Evolutionary conservation across 2,113 vertebrate species (phyloP).

Genomic region (Austrofundulus limnaeus): DNA sequence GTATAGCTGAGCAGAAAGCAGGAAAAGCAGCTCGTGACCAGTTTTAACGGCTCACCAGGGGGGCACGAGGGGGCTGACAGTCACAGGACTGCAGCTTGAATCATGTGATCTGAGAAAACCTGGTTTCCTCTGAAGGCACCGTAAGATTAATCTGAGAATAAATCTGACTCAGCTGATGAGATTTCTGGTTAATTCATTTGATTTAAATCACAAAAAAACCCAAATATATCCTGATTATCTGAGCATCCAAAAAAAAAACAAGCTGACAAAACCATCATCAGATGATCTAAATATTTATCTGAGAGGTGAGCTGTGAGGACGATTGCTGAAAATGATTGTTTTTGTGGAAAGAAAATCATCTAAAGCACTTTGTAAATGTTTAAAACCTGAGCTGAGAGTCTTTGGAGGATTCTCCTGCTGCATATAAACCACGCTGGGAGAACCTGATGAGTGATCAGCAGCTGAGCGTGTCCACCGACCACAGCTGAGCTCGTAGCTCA

Average conservation of each 20-base stretch:
- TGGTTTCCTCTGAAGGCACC: constrained; percentile 22
- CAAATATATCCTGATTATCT: constrained; percentile 32
- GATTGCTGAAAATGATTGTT: too few species aligned
- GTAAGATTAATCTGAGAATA: constrained; percentile 4
- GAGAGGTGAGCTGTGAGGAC: neutral
- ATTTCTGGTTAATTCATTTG: too few species aligned
- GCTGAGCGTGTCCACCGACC: constrained; percentile 72
- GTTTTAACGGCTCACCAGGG: constrained; percentile 29
- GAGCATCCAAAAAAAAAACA: neutral
- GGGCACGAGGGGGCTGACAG: constrained; percentile 2
- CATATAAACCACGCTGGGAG: neutral
- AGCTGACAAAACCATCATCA: too few species aligned
- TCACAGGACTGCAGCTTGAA: neutral
- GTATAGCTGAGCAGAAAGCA: constrained; percentile 22
- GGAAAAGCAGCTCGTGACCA: constrained; percentile 38
- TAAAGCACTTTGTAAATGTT: constrained; percentile 12
- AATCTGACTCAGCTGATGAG: too few species aligned
- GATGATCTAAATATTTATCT: neutral
- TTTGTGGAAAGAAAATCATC: neutral
- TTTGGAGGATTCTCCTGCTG: constrained; percentile 3
- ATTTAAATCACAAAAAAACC: neutral
- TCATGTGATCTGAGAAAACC: constrained; percentile 6
- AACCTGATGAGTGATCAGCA: constrained; percentile 50
- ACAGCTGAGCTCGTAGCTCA: too few species aligned
- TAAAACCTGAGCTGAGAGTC: constrained; percentile 40